Evolutionary conservation across 2,888 invertebrate genomes (phyloP).

Genomic region (Drosophila acutilabella): DNA sequence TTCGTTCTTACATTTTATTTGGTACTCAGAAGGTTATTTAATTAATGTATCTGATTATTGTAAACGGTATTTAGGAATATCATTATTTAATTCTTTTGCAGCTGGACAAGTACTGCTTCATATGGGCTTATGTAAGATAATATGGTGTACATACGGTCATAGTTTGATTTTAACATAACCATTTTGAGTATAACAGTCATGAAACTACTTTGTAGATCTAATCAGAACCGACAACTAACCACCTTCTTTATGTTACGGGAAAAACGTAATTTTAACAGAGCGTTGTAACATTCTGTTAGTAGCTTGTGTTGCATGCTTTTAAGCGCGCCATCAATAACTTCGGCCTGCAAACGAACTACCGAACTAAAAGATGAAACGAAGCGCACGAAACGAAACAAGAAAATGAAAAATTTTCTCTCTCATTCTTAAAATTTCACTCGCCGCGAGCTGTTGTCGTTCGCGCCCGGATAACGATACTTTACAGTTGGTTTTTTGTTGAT

Average conservation of each 20-base stretch:
- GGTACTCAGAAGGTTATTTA: not conserved
- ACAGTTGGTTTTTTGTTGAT: conserved; percentile 56
- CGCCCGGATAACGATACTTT: conserved; percentile 66
- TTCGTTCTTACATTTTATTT: not conserved
- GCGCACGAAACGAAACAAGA: conserved; percentile 56
- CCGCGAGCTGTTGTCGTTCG: conserved; percentile 68
- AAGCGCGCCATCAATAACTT: conserved; percentile 32
- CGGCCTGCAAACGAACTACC: conserved; percentile 40
- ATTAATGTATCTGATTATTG: not conserved
- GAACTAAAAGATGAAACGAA: conserved; percentile 49
- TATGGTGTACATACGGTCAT: not conserved
- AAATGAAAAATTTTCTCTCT: conserved; percentile 60
- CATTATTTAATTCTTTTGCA: not conserved
- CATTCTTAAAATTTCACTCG: conserved; percentile 64
- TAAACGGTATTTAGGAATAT: no score
- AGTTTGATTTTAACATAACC: not conserved
- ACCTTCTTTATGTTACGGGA: not conserved
- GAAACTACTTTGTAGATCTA: not conserved
- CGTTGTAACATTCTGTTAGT: conserved; percentile 29
- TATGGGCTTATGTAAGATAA: no score
- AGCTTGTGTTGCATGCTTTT: conserved; percentile 44
- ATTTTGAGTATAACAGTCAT: conserved; percentile 11
- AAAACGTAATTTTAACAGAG: conserved; percentile 21
- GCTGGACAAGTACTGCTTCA: not conserved
- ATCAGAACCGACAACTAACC: not conserved